These are phyloP conservation scores for Orientallactaga bullata DNA, from an alignment of 2,113 vertebrate genomes.

Conservation along the genomic window DNA sequence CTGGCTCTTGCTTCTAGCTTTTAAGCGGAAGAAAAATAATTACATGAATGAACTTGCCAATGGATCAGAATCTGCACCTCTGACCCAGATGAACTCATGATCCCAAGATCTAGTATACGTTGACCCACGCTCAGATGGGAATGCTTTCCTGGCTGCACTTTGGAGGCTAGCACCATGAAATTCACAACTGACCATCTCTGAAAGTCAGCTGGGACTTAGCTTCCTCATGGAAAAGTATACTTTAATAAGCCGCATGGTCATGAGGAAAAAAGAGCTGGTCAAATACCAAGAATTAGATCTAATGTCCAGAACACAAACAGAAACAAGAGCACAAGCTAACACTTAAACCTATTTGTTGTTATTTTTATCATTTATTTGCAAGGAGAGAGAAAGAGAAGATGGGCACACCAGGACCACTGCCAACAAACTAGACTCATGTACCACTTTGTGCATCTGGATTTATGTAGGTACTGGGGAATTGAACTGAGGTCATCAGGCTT, in stretches of 20 bases:
- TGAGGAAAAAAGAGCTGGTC: background rate
- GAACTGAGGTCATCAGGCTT: too few species aligned
- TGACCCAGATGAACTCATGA: background rate
- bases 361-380: too few species aligned
- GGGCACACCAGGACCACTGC: too few species aligned
- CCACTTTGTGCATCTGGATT: too few species aligned
- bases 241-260: background rate
- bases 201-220: background rate
- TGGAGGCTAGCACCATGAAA: background rate
- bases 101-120: background rate
- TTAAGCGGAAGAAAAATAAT: slow-evolving; percentile 33
- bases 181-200: background rate
- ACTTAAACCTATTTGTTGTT: background rate
- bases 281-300: background rate
- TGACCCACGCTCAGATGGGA: background rate
- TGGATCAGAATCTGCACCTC: slow-evolving; percentile 17
- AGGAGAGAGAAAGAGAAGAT: too few species aligned
- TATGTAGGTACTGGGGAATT: too few species aligned
- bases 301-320: background rate
- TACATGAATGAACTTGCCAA: background rate
- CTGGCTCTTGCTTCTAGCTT: slow-evolving; percentile 40
- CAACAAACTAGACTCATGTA: too few species aligned
- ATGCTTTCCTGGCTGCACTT: background rate
- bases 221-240: background rate
- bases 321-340: background rate